Evolutionary conservation across 64 coral and sea anemone species (phyloP), one percentile per base, ranked within the genome.

Genomic region (Acropora yongei): DNA sequence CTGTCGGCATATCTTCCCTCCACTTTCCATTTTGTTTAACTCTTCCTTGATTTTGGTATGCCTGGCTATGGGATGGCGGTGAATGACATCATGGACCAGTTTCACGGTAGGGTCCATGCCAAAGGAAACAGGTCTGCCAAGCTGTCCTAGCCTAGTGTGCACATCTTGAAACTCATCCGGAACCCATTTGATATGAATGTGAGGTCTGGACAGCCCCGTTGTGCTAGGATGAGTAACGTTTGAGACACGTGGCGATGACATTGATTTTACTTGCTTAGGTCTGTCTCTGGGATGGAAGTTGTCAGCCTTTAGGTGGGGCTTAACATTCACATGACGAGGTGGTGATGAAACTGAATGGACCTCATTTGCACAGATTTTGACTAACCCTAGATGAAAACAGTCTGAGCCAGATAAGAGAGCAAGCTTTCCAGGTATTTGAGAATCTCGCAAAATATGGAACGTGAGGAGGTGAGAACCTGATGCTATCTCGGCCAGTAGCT

Each of bases 371-470:
- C 47, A 55, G 75, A 89, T 78, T 55, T 89, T 89, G 19, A 78
- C 87, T 66, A 66, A 17, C 14, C 61, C 8, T 14, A 66, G 9
- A 44, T 78, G 46, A 57, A 78, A 74, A 89, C 75, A 89, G 87
- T 89, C 75, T 79, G 87, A 89, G 66, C 87, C 87, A 78, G 87
- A 89, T 76, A 89, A 47, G 67, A 89, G 87, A 47, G 75, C 8
- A 49, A 57, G 87, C 78, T 89, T 89, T 76, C 63, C 78, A 18
- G 58, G 75, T 78, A 89, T 78, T n/a, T 78, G 78, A 43, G 75
- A 78, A 40, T 89, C 87, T 61, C 87, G 72, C 77, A 88, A 77
- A 47, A 78, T 47, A 88, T 88, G 87, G 78, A 88, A 88, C 72
- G 87, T 78, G 60, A 88, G 87, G 49, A 88, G 77, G 77, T 88